phyloP scores from a whole-genome alignment of 2,797 vertebrate species.

The Haliaeetus albicilla region DNA sequence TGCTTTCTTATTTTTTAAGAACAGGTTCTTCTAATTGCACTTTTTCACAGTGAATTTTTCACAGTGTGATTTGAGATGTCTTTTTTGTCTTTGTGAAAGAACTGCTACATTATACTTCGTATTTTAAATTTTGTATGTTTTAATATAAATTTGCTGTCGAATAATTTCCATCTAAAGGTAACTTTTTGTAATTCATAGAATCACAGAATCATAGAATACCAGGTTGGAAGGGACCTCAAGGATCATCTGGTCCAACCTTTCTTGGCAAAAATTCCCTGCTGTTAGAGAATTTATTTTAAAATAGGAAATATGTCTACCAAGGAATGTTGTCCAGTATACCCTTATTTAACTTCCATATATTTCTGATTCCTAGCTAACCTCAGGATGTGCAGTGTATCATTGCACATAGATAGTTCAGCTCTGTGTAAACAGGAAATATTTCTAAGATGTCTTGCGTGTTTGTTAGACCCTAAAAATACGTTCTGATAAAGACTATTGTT shows the following conservation, averaged over 20 bases:
- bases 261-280: background rate
- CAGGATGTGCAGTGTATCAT: conserved; percentile 58
- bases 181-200: background rate
- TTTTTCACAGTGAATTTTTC: background rate
- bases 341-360: background rate
- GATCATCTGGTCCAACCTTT: too few relatives aligned
- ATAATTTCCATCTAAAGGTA: background rate
- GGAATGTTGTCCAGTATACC: background rate
- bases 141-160: background rate
- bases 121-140: background rate
- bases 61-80: background rate
- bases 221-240: too few relatives aligned
- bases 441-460: conserved; percentile 71
- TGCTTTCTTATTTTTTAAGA: background rate
- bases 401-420: conserved; percentile 55
- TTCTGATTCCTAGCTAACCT: conserved; percentile 19
- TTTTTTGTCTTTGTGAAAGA: background rate
- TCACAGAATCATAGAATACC: too few relatives aligned
- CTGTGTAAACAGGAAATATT: conserved; percentile 81
- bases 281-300: background rate
- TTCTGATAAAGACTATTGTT: conserved; percentile 81
- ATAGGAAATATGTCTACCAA: background rate
- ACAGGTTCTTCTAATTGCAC: background rate
- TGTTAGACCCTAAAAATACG: conserved; percentile 74
- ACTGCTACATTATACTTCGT: accelerated